Conservation (phyloP, 2,113 vertebrate species). For the Labrus mixtus region DNA sequence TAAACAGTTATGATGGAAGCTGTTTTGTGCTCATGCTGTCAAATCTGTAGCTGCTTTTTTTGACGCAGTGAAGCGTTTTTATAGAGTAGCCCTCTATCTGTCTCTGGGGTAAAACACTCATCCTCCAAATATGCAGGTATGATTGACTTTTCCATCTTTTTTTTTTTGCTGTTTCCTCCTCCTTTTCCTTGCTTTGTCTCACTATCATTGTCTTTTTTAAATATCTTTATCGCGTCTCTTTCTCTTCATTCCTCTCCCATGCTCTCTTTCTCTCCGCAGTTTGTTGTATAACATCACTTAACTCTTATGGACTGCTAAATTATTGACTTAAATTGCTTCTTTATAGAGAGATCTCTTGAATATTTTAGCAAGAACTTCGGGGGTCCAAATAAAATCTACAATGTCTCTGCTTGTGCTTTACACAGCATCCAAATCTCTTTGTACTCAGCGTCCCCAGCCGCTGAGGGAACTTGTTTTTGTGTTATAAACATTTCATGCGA, state of each 20-base stretch:
- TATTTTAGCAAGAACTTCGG: constrained; percentile 67
- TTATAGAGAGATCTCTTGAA: constrained; percentile 68
- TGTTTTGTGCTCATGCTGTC: not conserved
- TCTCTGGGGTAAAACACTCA: constrained; percentile 38
- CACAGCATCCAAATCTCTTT: constrained; percentile 16
- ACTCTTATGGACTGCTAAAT: constrained; percentile 74
- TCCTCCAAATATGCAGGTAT: constrained; percentile 38
- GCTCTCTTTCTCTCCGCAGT: constrained; percentile 3
- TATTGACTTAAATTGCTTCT: constrained; percentile 71
- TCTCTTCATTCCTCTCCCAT: not conserved
- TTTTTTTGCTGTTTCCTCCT: constrained; percentile 17
- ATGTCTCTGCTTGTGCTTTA: constrained; percentile 34
- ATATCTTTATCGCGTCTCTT: not conserved
- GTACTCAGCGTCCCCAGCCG: not conserved
- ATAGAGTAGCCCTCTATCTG: constrained; percentile 36
- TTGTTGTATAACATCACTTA: constrained; percentile 75
- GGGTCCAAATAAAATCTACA: constrained; percentile 47
- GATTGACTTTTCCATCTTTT: constrained; percentile 21
- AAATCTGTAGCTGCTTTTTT: constrained; percentile 34
- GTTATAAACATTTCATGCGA: constrained; percentile 57
- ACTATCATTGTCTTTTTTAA: constrained; percentile 18
- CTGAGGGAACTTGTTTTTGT: constrained; percentile 25
- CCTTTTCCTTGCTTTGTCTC: not conserved
- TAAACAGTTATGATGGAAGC: not conserved
- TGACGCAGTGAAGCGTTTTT: constrained; percentile 39